Conservation (phyloP, 1,140 invertebrate genomes). For the Prorops nasuta region DNA sequence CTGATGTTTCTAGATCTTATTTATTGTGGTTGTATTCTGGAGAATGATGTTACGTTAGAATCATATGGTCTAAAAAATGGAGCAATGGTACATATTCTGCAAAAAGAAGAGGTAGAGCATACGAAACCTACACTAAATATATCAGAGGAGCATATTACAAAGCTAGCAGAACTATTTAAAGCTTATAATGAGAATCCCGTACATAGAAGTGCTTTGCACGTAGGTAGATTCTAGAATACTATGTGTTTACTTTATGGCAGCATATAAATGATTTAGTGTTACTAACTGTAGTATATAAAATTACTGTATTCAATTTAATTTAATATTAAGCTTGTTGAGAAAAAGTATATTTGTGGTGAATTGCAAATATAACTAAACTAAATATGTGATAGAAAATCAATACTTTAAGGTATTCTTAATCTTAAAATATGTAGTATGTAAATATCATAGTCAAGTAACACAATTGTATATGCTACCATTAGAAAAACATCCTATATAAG, state of each 20-base stretch:
- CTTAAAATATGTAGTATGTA: slow-evolving; percentile 7
- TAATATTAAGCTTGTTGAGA: too few species aligned
- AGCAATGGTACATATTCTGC: slow-evolving; percentile 57
- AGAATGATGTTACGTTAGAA: slow-evolving; percentile 54
- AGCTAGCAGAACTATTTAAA: slow-evolving; percentile 53
- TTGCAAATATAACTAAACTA: slow-evolving; percentile 3
- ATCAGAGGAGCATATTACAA: slow-evolving; percentile 49
- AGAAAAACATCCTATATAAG: too few species aligned
- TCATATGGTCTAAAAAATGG: slow-evolving; percentile 57
- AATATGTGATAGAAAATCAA: neutral
- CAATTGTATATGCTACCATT: too few species aligned
- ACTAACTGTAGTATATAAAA: too few species aligned
- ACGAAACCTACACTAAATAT: slow-evolving; percentile 34
- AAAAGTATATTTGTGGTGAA: neutral
- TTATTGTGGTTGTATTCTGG: slow-evolving; percentile 58
- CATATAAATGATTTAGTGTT: too few species aligned
- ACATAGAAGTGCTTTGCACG: slow-evolving; percentile 54
- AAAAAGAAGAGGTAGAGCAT: slow-evolving; percentile 46
- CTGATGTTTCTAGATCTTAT: slow-evolving; percentile 52
- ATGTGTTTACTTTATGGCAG: too few species aligned
- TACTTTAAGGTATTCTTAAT: neutral
- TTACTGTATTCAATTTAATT: too few species aligned
- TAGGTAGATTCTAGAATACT: too few species aligned
- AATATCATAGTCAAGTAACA: too few species aligned
- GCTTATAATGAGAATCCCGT: slow-evolving; percentile 52